Evolutionary conservation across 2,113 vertebrate species (phyloP), one percentile per base, ranked within the genome.

Genomic region (Electrona antarctica): DNA sequence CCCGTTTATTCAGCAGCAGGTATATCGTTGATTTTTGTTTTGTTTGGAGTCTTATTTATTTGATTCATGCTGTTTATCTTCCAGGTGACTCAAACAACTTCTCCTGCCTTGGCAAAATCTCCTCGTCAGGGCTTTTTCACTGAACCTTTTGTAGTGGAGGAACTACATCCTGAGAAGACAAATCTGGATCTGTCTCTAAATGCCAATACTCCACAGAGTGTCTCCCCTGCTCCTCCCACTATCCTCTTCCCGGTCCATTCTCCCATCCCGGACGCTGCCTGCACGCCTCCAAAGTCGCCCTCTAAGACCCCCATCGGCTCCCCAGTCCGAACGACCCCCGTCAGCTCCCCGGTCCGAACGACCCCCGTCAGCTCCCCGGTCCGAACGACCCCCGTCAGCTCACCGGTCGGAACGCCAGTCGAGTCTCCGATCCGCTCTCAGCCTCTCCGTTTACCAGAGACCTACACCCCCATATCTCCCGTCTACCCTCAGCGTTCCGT

Each of bases 371-470:
- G 1, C 2, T 21, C 21, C 21, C 21, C 21, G 2, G 21, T 21
- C 21, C 21, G 2, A 21, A 21, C 21, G 21, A 21, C 21, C 2
- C 21, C 21, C 21, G 2, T 21, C 21, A 2, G 21, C 21, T 21
- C 21, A 1, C 21, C 21, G 21, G 21, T 21, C 21, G 2, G 21
- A 21, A 21, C 21, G 6, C 73, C 86, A 0, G 54, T 69, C 8
- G 11, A 0, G 29, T 84, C 85, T 6, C 96, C 98, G 0, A 93
- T 98, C 64, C 41, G 93, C 33, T 95, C 92, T 0, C 98, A 97
- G 85, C 97, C 96, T 0, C 77, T 85, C 41, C 83, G 94, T 0
- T 81, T 94, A 5, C 93, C 93, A 0, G 96, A 97, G 79, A 81
- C 93, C 0, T 67, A 88, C 57, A 68, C 84, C 0, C 85, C 94